phyloP scores from a whole-genome alignment of 2,113 vertebrate genomes.

The Sphyrna mokarran region DNA sequence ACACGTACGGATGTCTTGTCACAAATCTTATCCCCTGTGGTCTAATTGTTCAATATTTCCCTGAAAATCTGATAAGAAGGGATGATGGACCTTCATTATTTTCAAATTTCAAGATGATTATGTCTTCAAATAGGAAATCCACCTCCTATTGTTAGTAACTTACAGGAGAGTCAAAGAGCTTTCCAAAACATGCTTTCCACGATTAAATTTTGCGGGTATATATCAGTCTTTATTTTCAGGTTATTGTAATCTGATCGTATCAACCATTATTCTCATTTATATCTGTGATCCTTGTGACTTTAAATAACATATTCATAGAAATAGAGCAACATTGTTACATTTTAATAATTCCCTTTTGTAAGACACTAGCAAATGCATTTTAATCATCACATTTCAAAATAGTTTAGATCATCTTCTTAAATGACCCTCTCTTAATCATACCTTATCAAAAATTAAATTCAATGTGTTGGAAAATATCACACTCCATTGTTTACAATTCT shows the following conservation, averaged over 20 bases:
- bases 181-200: not conserved
- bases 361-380: not conserved
- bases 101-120: slow-evolving; percentile 26
- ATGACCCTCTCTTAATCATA: not conserved
- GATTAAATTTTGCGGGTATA: not conserved
- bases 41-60: slow-evolving; percentile 10
- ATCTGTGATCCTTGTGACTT: not conserved
- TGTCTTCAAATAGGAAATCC: not conserved
- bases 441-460: slow-evolving; percentile 8
- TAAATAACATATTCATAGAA: not conserved
- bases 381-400: not conserved
- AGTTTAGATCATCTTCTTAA: not conserved
- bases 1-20: not conserved
- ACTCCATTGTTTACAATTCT: not conserved
- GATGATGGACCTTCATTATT: slow-evolving; percentile 7
- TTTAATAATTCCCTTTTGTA: not conserved
- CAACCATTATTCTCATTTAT: not conserved
- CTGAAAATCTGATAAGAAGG: slow-evolving; percentile 13
- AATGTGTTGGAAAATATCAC: not conserved
- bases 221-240: not conserved
- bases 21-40: not conserved
- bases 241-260: not conserved
- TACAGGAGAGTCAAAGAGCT: not conserved
- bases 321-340: slow-evolving; percentile 17
- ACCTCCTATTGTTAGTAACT: slow-evolving; percentile 3